phyloP scores from a whole-genome alignment of 2,888 invertebrate species.

The Agriopis aurantiaria region DNA sequence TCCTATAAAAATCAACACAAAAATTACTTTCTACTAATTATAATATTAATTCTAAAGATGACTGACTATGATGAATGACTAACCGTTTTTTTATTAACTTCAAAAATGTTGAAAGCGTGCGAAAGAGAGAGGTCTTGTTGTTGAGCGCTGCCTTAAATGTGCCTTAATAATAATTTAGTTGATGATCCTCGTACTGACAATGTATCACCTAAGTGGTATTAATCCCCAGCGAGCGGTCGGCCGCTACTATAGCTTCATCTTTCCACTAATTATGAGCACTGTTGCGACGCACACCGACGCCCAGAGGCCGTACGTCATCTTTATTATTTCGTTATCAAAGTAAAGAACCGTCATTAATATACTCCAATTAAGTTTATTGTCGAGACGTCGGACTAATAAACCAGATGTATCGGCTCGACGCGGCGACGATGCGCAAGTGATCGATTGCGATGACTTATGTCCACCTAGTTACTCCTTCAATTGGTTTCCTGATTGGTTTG shows the following conservation, averaged over 20 bases:
- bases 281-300: conserved; percentile 49
- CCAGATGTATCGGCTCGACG: conserved; percentile 70
- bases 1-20: too few relatives aligned
- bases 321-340: conserved; percentile 80
- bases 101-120: too few relatives aligned
- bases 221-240: conserved; percentile 25
- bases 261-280: conserved; percentile 69
- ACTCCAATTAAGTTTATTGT: conserved; percentile 83
- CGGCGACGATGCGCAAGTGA: conserved; percentile 72
- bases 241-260: conserved; percentile 36
- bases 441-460: conserved; percentile 80
- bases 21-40: too few relatives aligned
- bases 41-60: too few relatives aligned
- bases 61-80: too few relatives aligned
- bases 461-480: conserved; percentile 85
- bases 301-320: conserved; percentile 69
- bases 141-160: neutral
- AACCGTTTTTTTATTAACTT: too few relatives aligned
- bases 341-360: conserved; percentile 75
- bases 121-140: too few relatives aligned
- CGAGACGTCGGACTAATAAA: conserved; percentile 78
- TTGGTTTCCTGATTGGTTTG: conserved; percentile 84
- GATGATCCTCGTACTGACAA: conserved; percentile 16
- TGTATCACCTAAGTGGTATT: conserved; percentile 31
- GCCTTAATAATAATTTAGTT: conserved; percentile 13